A percentile compares a stretch with the other conserved stretches of the same genome.
Conservation (phyloP, 2,113 vertebrate genomes). For the Ophthalmolycus amberensis region DNA sequence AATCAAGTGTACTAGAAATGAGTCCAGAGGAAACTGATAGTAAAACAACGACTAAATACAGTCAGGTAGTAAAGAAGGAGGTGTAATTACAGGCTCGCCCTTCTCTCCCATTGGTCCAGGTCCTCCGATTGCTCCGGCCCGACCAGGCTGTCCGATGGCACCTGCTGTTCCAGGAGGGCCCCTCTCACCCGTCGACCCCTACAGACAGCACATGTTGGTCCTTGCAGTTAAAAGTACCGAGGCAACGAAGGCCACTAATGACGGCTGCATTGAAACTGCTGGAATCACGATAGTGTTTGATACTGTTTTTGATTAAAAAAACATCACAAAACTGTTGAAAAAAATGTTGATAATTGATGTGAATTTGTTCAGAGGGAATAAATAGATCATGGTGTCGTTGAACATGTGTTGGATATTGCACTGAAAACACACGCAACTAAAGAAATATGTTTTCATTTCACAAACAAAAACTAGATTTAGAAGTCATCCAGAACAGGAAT, state of each 20-base stretch:
- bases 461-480: not conserved
- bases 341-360: not conserved
- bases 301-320: not conserved
- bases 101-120: slow-evolving; percentile 94
- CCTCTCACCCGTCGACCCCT: slow-evolving; percentile 93
- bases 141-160: slow-evolving; percentile 93
- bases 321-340: not conserved
- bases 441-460: slow-evolving; percentile 3
- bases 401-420: not conserved
- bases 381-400: not conserved
- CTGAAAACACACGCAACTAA: not conserved
- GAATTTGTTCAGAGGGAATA: slow-evolving; percentile 6
- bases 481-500: not conserved
- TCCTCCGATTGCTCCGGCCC: slow-evolving; percentile 89
- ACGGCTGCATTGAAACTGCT: not conserved
- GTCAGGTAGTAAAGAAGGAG: not conserved
- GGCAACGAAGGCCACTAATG: not conserved
- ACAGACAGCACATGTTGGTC: slow-evolving; percentile 4
- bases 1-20: not conserved
- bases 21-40: not conserved
- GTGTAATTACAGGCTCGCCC: slow-evolving; percentile 90
- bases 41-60: not conserved
- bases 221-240: not conserved
- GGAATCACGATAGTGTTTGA: not conserved
- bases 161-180: slow-evolving; percentile 92